A percentile compares a stretch with the other conserved stretches of the same genome.
phyloP scores from a whole-genome alignment of 2,113 vertebrate genomes.

The Nestor notabilis region DNA sequence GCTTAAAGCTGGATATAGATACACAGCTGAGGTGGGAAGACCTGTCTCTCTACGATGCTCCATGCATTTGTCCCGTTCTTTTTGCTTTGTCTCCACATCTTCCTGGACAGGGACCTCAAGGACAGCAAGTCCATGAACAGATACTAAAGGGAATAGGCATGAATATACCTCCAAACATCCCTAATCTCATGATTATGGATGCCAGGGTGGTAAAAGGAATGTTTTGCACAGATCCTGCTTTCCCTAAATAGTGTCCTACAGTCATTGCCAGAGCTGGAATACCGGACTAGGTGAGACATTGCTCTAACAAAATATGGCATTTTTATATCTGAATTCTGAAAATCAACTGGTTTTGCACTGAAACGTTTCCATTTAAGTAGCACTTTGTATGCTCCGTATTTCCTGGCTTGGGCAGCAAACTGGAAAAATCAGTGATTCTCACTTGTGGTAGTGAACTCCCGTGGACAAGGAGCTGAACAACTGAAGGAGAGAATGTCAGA shows the following conservation, averaged over 20 bases:
- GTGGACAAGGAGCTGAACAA: neutral
- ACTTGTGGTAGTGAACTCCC: neutral
- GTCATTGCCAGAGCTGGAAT: neutral
- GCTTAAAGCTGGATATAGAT: fast-evolving
- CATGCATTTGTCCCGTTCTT: neutral
- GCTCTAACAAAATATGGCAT: neutral
- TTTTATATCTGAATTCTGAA: neutral
- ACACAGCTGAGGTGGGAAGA: neutral
- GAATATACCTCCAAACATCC: too few species aligned
- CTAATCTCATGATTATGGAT: neutral
- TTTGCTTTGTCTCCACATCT: neutral
- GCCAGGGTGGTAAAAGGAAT: neutral
- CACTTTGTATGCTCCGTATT: neutral
- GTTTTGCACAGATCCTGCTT: neutral
- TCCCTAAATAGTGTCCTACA: fast-evolving
- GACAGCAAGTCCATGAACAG: neutral
- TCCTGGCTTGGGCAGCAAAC: neutral
- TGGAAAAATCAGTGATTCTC: neutral
- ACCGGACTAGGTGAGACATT: neutral
- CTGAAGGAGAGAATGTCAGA: neutral
- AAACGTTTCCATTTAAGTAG: neutral
- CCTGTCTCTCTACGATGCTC: neutral
- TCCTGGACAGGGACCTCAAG: neutral
- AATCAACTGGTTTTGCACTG: neutral
- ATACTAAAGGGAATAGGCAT: neutral